Base-by-base conservation (phyloP, 2,797 vertebrate genomes). In the Cirrhinus molitorella region DNA sequence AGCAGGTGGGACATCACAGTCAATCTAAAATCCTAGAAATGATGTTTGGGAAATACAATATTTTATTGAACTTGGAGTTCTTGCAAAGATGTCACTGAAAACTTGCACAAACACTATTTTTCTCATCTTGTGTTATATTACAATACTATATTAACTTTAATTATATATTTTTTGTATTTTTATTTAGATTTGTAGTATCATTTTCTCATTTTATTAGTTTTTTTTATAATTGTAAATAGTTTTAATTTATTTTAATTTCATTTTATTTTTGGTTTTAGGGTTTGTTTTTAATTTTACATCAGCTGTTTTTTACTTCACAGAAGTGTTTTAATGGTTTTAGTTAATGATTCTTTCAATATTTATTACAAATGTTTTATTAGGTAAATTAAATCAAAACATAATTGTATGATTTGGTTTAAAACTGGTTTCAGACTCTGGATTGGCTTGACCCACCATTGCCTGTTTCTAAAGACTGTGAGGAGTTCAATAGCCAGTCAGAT, bases 391-490 rank as follows among this genome's bases (percentile, higher is more conserved):
- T 28, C 13, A 14, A 28, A 61, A 28, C 57, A 61, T 61, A 61
- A 61, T 61, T 61, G 23, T 28, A 28, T 40, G 37, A 8, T 40
- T 40, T 40, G 37, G 37, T 40, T 40, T 40, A 0, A 40, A 40
- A 40, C 37, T 40, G 57, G n/a, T 25, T 59, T 59, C 55, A 59
- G 55, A 59, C n/a, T 59, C 28, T 34, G 79, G 34, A 88, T 74
- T 94, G 94, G 94, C 94, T 95, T 72, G 89, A 92, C 19, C 81
- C 87, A 0, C 91, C 94, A 21, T 83, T 91, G 14, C 59, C 87
- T 12, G 81, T 92, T 72, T 85, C 93, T 73, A 93, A 94, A 72
- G 93, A 92, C 0, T 95, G 93, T 72, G 89, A 91, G 65, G 88
- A 89, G 34, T 91, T 94, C 67, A 92, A 95, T 28, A 91, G 93